Base-by-base conservation (phyloP, 2,797 vertebrate species). In the Schizothorax lantsangensis region DNA sequence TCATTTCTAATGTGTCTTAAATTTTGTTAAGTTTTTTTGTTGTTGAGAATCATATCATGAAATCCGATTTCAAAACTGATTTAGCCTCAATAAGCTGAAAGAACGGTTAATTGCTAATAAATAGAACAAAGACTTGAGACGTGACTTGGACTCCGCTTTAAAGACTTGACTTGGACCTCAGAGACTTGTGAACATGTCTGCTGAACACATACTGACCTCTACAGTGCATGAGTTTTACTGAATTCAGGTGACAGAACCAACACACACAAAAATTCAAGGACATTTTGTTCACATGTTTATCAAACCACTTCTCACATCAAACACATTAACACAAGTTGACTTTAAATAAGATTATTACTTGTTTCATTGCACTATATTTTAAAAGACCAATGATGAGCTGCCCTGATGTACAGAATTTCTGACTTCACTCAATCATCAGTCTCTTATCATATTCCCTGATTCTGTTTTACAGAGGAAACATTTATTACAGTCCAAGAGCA, bases 381-480 rank as follows among this genome's bases (percentile, higher is more conserved):
- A 87, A 77, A 17, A 40, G 69, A 86, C 84, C 74, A 78, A 49
- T 75, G 11, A 52, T 77, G 77, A 84, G 17, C 79, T 62, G 59
- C 64, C 77, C 88, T 10, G 62, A 82, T 77, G 80, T n/a, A 43
- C 59, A 40, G 75, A 17, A 78, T 45, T 6, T 64, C 57, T 79
- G 79, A 45, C 79, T 19, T 64, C 40, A 47, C 57, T 23, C 57
- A 21, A n/a, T 66, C 57, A 79, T 62, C 54, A 62, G 40, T 36
- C 43, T 33, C 30, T 23, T 21, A 19, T 66, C 0, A 8, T 74
- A 45, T 59, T 83, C 81, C 66, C 86, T 12, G 59, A 78, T 66
- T 86, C 12, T 9, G 52, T 79, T 83, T 87, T 86, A 84, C 87
- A 84, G 19, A 81, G 43, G 47, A 87, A 79, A 57, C 49, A 19